A percentile compares a stretch with the other conserved stretches of the same genome.
Evolutionary conservation across 2,797 vertebrate species (phyloP).

Genomic region (Centropyge bicolor): DNA sequence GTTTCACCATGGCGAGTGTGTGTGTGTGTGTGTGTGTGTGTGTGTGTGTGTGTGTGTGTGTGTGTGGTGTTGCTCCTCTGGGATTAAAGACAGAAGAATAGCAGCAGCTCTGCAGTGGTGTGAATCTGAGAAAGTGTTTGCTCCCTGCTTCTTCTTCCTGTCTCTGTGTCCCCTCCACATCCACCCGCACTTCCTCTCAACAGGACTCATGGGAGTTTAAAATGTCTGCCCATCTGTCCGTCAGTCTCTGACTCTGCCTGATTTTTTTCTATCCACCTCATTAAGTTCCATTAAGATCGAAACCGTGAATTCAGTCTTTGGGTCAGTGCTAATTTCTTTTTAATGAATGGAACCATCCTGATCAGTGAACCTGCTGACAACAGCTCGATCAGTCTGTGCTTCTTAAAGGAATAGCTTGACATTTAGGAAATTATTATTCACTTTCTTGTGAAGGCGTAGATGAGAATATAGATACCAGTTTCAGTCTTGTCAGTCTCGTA

Average conservation of each 20-base stretch:
- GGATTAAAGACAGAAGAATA: constrained; percentile 69
- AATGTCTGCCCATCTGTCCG: constrained; percentile 23
- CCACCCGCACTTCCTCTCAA: constrained; percentile 53
- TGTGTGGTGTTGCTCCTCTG: constrained; percentile 43
- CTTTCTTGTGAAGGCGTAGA: too few relatives aligned
- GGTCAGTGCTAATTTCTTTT: too few relatives aligned
- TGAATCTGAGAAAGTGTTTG: constrained; percentile 69
- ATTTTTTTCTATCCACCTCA: background rate
- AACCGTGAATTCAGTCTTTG: too few relatives aligned
- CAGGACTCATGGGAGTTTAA: constrained; percentile 44
- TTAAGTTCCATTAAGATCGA: background rate
- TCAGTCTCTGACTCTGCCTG: background rate
- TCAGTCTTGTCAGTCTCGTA: too few relatives aligned
- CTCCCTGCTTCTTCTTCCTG: constrained; percentile 73
- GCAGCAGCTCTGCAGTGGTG: constrained; percentile 53
- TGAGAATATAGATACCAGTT: too few relatives aligned
- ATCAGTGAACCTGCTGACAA: too few relatives aligned
- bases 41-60: constrained; percentile 24
- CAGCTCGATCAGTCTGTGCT: too few relatives aligned
- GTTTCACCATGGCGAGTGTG: constrained; percentile 16
- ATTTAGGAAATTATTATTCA: too few relatives aligned
- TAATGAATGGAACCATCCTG: too few relatives aligned
- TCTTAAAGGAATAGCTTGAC: too few relatives aligned
- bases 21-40: constrained; percentile 20
- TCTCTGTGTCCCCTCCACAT: constrained; percentile 37